Conservation (phyloP, 2,113 vertebrate species). For the Acrocephalus kingi region DNA sequence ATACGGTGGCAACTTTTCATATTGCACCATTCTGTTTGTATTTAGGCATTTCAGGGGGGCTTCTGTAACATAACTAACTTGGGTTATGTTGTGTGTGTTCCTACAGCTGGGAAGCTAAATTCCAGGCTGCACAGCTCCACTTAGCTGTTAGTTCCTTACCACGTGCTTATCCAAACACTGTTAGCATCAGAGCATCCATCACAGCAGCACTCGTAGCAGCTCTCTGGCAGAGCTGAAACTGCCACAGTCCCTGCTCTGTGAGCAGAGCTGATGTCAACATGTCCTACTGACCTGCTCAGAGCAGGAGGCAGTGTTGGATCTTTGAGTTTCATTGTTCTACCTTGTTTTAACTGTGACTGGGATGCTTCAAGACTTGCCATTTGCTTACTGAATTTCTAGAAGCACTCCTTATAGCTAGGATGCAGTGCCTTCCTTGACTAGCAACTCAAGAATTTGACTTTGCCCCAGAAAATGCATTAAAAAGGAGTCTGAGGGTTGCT, state of each 20-base stretch:
- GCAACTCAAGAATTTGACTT: neutral
- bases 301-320: neutral
- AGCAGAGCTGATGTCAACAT: neutral
- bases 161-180: fast-evolving
- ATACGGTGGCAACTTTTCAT: fast-evolving
- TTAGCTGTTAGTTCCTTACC: neutral
- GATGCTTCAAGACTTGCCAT: neutral
- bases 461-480: neutral
- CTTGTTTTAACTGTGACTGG: neutral
- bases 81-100: neutral
- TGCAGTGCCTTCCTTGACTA: neutral
- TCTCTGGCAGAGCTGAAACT: neutral
- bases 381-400: neutral
- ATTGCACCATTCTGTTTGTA: neutral
- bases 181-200: neutral
- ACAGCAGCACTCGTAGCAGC: neutral
- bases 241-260: neutral
- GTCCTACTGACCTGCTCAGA: neutral
- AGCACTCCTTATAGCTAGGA: neutral
- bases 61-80: neutral
- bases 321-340: neutral
- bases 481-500: neutral
- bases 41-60: neutral
- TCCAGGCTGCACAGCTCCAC: neutral
- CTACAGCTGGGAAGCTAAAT: neutral